A percentile compares a stretch with the other conserved stretches of the same genome.
Evolutionary conservation across 2,888 invertebrate species (phyloP).

Genomic region (Norana najaformis): DNA sequence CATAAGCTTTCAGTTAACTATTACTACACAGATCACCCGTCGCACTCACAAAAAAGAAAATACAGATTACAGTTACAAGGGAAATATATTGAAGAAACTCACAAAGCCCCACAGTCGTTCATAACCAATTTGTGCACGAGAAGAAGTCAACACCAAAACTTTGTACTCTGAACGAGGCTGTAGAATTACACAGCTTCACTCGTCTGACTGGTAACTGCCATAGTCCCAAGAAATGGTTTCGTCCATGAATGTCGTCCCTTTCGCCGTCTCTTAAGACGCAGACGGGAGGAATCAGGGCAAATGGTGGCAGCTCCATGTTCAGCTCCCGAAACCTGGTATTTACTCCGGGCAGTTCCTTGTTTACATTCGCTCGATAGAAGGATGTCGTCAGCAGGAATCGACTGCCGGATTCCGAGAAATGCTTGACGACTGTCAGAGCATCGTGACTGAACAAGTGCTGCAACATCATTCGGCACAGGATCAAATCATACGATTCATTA

Average conservation of each 20-base stretch:
- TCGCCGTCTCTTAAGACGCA: slow-evolving; percentile 38
- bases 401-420: slow-evolving; percentile 37
- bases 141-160: too few relatives aligned
- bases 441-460: slow-evolving; percentile 41
- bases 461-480: slow-evolving; percentile 40
- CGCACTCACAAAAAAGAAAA: too few relatives aligned
- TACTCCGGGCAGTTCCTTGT: slow-evolving; percentile 37
- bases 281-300: slow-evolving; percentile 37
- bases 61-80: too few relatives aligned
- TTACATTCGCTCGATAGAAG: slow-evolving; percentile 28
- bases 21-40: too few relatives aligned
- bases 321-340: slow-evolving; percentile 32
- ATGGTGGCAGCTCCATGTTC: slow-evolving; percentile 42
- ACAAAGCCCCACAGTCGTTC: too few relatives aligned
- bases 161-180: too few relatives aligned
- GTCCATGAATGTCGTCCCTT: slow-evolving; percentile 26
- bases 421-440: slow-evolving; percentile 32
- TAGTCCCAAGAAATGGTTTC: slow-evolving; percentile 37
- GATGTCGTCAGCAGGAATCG: slow-evolving; percentile 37
- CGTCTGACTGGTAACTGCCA: slow-evolving; percentile 38
- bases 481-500: slow-evolving; percentile 38
- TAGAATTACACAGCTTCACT: slow-evolving; percentile 5
- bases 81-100: too few relatives aligned
- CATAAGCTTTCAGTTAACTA: too few relatives aligned
- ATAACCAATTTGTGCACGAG: too few relatives aligned